These are phyloP conservation scores for Pocillopora damicornis DNA, from an alignment of 64 coral and sea anemone genomes.

Conservation along the genomic window DNA sequence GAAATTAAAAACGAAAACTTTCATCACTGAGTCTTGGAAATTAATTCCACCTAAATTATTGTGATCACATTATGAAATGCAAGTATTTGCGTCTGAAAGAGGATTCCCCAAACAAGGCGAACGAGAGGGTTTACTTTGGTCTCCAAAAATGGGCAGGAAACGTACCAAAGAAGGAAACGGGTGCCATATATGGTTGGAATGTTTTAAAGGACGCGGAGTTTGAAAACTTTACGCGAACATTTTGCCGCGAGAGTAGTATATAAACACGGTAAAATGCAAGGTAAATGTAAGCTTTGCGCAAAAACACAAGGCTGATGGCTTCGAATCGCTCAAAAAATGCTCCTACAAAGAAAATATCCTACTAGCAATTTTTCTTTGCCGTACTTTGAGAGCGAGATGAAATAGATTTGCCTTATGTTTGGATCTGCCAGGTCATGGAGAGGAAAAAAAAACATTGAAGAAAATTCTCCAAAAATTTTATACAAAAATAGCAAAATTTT, in stretches of 20 bases:
- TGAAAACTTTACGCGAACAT: constrained; percentile 60
- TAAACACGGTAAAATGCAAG: background rate
- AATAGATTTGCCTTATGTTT: too few species aligned
- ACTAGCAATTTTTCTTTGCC: too few species aligned
- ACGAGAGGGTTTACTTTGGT: constrained; percentile 20
- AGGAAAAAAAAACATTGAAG: too few species aligned
- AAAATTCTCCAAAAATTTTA: too few species aligned
- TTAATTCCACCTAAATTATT: background rate
- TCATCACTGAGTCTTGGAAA: background rate
- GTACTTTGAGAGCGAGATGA: too few species aligned
- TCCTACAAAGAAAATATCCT: too few species aligned
- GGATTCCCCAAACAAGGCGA: constrained; percentile 12
- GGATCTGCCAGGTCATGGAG: too few species aligned
- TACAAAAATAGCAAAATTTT: too few species aligned
- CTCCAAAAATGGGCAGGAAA: constrained; percentile 95
- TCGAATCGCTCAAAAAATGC: background rate
- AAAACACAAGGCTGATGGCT: background rate
- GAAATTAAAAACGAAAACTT: background rate
- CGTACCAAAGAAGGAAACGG: constrained; percentile 94
- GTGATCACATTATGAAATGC: background rate
- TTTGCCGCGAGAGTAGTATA: constrained; percentile 38
- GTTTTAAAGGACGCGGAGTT: constrained; percentile 88
- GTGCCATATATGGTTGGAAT: constrained; percentile 99
- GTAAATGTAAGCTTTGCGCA: background rate
- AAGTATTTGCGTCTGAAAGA: background rate